These are phyloP conservation scores for Sepiola atlantica DNA, from an alignment of 2,888 invertebrate genomes.

Conservation along the genomic window DNA sequence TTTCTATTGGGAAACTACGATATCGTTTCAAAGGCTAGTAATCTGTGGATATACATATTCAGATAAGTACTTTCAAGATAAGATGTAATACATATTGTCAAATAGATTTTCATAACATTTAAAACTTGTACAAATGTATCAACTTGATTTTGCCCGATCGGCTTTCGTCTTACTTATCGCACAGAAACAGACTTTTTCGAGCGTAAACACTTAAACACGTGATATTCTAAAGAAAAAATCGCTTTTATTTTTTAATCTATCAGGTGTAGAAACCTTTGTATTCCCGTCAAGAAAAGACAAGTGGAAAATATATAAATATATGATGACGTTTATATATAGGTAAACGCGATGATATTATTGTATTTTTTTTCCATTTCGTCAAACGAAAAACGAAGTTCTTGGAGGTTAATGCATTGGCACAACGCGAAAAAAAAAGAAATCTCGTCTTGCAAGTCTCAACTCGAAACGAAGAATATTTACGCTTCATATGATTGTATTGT, in stretches of 20 bases:
- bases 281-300: neutral
- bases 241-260: neutral
- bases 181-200: neutral
- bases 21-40: no score
- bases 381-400: neutral
- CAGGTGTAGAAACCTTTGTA: neutral
- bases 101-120: constrained; percentile 16
- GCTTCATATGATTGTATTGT: neutral
- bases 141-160: neutral
- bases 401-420: neutral
- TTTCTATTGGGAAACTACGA: neutral
- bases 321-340: neutral
- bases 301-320: neutral
- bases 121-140: neutral
- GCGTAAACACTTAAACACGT: neutral
- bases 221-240: no score
- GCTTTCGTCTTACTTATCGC: neutral
- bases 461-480: neutral
- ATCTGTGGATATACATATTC: neutral
- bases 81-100: neutral
- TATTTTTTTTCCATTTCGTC: neutral
- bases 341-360: neutral
- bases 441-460: neutral
- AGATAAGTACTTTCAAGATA: neutral
- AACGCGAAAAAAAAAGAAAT: neutral